These are phyloP conservation scores for Xerus inauris DNA, from an alignment of 2,113 vertebrate species.

Conservation along the genomic window DNA sequence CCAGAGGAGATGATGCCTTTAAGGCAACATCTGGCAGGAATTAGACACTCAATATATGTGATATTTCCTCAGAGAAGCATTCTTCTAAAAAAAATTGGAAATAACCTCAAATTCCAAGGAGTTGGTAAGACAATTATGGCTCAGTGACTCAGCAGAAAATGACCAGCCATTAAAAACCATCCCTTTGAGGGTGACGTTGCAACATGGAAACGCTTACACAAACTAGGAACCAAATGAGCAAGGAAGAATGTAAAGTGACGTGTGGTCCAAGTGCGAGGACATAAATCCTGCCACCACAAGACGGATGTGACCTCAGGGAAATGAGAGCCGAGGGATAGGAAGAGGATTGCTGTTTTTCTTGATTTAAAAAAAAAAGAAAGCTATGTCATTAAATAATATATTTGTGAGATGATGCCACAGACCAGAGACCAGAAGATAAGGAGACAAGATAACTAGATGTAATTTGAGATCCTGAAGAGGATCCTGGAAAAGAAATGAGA, in stretches of 20 bases:
- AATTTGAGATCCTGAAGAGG: not conserved
- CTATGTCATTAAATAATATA: not conserved
- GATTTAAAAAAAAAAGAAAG: not conserved
- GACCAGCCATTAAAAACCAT: not conserved
- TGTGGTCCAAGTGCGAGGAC: accelerated
- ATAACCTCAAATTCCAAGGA: not conserved
- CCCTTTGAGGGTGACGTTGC: not conserved
- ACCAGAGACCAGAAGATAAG: not conserved
- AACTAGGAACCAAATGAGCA: accelerated
- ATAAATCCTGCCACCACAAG: accelerated
- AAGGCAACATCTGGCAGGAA: not conserved
- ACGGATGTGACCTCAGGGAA: accelerated
- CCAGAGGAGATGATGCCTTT: accelerated
- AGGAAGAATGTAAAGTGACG: accelerated
- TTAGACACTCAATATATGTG: not conserved
- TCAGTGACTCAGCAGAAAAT: slow-evolving; percentile 33
- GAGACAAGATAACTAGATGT: not conserved
- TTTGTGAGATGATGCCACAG: not conserved
- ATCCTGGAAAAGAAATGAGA: not conserved
- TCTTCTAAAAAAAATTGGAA: not conserved
- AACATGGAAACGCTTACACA: not conserved
- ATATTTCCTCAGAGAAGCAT: not conserved
- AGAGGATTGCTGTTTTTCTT: not conserved
- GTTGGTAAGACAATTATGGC: not conserved
- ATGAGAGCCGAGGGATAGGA: accelerated